Base-by-base conservation (phyloP, 2,888 invertebrate genomes). In the Cheilosia scutellata region DNA sequence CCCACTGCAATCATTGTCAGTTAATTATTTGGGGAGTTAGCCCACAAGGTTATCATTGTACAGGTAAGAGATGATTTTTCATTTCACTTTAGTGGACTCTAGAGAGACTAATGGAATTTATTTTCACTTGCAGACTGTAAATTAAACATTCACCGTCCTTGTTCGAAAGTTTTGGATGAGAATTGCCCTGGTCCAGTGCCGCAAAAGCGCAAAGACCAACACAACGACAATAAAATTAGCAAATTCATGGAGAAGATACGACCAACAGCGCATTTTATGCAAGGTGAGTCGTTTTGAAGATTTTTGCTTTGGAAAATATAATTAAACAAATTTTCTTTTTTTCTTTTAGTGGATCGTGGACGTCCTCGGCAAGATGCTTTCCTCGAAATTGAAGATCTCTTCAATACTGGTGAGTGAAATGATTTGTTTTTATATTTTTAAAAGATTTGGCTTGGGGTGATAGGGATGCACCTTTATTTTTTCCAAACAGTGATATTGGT, bases 41-140 rank as follows among this genome's bases (percentile, higher is more conserved):
- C 90, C 98, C 98, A 88, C 99, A 99, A 93, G 99, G 98, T 76
- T 98, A 97, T 94, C 96, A 98, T 90, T 99, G 99, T 93, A 95
- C 96, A 91, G 96, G 98, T 98, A 93, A 93, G 94, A 89, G 3
- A 33, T 0, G 27, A 71, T 5, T 42, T 5, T 82, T 47, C 4
- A 20, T 25, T 77, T 66, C 62, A 58, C 76, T 57, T 42, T 53
- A 75, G 4, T n/a, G n/a, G 25, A 27, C 20, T 25, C 33, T 25
- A 0, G 37, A 68, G 33, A 65, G 29, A 25, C 47, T 60, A 9
- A 16, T 62, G 16, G 27, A 20, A 25, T 6, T 6, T 37, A 5
- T 7, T 6, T 49, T 40, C 20, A 9, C 5, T 74, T 76, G 16
- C 65, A 92, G 98, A 96, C 92, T 98, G 98, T 94, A 96, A 96